phyloP scores from a whole-genome alignment of 2,113 vertebrate species.

The Eonycteris spelaea region DNA sequence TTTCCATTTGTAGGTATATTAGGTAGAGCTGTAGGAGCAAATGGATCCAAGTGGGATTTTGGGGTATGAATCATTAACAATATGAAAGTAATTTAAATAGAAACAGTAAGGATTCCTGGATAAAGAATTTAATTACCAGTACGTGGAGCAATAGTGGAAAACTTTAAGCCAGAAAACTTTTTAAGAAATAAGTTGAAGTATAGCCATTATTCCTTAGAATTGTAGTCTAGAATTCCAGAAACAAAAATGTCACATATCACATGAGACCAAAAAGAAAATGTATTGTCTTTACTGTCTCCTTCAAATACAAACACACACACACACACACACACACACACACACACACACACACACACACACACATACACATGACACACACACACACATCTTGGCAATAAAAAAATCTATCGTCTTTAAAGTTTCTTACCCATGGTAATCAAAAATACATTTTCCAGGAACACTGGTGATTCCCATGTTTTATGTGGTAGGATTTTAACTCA shows the following conservation, averaged over 20 bases:
- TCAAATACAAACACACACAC: not conserved
- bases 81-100: constrained; percentile 39
- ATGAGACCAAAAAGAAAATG: constrained; percentile 26
- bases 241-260: not conserved
- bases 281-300: not conserved
- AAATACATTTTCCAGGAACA: not conserved
- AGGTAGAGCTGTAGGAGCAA: constrained; percentile 15
- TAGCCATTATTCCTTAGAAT: not conserved
- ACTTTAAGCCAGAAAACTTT: not conserved
- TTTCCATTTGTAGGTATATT: not conserved
- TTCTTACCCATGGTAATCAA: not conserved
- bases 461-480: not conserved
- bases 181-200: constrained; percentile 19
- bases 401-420: not conserved
- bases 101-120: not conserved
- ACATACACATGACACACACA: not conserved
- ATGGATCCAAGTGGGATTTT: not conserved
- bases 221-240: not conserved
- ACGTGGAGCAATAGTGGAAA: not conserved
- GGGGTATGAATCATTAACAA: not conserved
- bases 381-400: not conserved
- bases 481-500: constrained; percentile 1
- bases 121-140: constrained; percentile 26
- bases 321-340: accelerated
- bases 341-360: not conserved